A percentile compares a stretch with the other conserved stretches of the same genome.
phyloP scores from a whole-genome alignment of 2,797 vertebrate genomes.

The Nasua narica region DNA sequence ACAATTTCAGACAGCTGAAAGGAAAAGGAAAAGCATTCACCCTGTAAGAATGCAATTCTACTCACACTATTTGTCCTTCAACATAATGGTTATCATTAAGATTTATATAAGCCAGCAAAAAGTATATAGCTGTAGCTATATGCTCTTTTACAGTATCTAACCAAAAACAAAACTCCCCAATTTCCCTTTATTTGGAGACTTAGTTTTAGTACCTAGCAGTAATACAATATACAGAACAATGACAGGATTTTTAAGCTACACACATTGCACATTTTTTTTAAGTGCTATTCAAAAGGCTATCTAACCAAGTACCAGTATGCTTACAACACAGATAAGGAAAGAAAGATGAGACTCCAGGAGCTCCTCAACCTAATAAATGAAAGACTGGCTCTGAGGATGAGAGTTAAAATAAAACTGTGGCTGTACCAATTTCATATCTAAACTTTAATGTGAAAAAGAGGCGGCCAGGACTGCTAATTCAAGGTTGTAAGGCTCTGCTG shows the following conservation, averaged over 20 bases:
- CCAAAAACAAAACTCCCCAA: conserved; percentile 10
- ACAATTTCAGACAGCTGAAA: background rate
- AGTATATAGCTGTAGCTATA: background rate
- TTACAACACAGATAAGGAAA: background rate
- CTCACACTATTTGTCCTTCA: conserved; percentile 1
- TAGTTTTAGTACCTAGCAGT: background rate
- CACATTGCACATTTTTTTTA: background rate
- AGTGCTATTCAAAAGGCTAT: background rate
- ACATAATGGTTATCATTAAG: background rate
- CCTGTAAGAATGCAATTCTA: background rate
- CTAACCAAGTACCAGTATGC: background rate
- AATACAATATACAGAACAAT: background rate
- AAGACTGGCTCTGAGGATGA: background rate
- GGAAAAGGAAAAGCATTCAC: background rate
- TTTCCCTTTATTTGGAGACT: background rate
- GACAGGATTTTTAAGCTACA: background rate
- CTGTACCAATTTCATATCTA: background rate
- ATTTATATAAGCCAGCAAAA: conserved; percentile 16
- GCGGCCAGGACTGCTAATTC: background rate
- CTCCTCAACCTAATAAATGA: background rate
- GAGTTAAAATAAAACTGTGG: background rate
- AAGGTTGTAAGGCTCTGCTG: background rate
- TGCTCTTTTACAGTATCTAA: background rate
- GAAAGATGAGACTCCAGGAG: background rate
- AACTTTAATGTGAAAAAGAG: background rate